Evolutionary conservation across 2,797 vertebrate genomes (phyloP), one percentile per base, ranked within the genome.

Genomic region (Lithobates sylvaticus): DNA sequence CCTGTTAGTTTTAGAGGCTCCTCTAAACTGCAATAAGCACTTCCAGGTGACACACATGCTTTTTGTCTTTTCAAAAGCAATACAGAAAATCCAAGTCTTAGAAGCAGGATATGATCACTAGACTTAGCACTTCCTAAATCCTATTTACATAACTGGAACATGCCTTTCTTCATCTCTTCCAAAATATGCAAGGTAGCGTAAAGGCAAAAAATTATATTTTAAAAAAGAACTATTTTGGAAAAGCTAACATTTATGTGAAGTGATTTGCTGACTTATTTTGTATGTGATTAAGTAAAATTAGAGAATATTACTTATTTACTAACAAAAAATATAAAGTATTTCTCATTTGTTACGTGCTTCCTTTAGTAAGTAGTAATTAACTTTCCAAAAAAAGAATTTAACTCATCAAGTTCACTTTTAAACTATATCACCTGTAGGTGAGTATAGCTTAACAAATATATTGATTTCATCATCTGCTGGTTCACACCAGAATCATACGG

Each of bases 31-130:
- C 23, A 77, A 5, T 83, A 75, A 83, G 81, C 76, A 76, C 72
- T 83, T 83, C 81, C 81, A 83, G 81, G 81, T 83, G 81, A 83
- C 81, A 83, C 71, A 83, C 54, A 34, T 83, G 81, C 80, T 82
- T 73, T 81, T 50, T 73, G 34, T 81, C 79, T 81, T 65, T 39
- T 65, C 21, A n/a, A 73, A 82, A 15, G 39, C 42, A 27, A 73
- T 74, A 72, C 23, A 81, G 47, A 58, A 72, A 81, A 81, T 36
- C 69, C 26, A 16, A 73, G 54, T 29, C 50, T 82, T 73, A 61
- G 54, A 54, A 42, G 54, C 58, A 73, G 69, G 72, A 61, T 65
- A 82, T 82, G 70, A 73, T 73, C 15, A 13, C 27, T 74, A 50
- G 80, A 64, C 32, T 82, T 73, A 82, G 70, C 80, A 82, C 80